Conservation (phyloP, 53 echinoderm and acorn worm species). For the Mesocentrotus franciscanus region DNA sequence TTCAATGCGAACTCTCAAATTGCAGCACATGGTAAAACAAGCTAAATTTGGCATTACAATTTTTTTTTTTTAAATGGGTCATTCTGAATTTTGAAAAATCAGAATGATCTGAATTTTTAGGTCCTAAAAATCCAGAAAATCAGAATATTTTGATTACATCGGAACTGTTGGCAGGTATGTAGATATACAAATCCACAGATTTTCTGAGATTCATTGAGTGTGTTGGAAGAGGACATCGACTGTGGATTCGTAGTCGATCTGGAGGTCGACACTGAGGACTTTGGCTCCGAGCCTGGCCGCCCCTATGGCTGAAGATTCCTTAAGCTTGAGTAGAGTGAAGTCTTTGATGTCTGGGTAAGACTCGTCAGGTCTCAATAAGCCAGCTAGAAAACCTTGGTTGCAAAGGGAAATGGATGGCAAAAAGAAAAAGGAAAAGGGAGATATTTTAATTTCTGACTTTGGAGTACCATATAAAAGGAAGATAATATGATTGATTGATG, state of each 20-base stretch:
- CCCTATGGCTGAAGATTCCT: conserved; percentile 85
- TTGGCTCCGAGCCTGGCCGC: conserved; percentile 92
- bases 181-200: neutral
- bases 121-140: too few relatives aligned
- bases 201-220: neutral
- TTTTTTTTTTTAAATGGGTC: too few relatives aligned
- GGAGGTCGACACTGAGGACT: conserved; percentile 73
- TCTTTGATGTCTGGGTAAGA: conserved; percentile 77
- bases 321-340: conserved; percentile 78
- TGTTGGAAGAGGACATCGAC: conserved; percentile 79
- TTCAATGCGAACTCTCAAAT: too few relatives aligned
- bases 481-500: too few relatives aligned
- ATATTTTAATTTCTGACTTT: neutral
- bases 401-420: neutral
- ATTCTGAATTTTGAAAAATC: too few relatives aligned
- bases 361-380: conserved; percentile 74
- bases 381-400: conserved; percentile 74
- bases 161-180: too few relatives aligned
- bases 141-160: too few relatives aligned
- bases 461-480: neutral
- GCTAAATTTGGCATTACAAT: too few relatives aligned
- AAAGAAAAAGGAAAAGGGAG: neutral
- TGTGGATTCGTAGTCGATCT: conserved; percentile 79
- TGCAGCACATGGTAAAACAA: too few relatives aligned
- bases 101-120: too few relatives aligned